A percentile compares a stretch with the other conserved stretches of the same genome.
Conservation (phyloP, 2,797 vertebrate species). For the Lepus townsendii region DNA sequence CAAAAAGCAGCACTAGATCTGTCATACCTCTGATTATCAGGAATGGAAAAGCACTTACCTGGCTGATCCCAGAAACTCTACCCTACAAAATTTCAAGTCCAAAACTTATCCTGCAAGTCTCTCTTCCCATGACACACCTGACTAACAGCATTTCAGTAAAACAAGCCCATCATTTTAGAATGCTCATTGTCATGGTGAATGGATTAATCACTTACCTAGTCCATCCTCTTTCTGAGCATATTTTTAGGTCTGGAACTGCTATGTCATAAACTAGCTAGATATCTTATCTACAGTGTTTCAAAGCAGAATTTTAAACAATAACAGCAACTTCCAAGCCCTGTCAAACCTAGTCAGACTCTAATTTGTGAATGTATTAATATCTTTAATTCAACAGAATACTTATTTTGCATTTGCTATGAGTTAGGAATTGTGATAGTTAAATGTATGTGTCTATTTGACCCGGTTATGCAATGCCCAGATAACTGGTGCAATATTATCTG, state of each 20-base stretch:
- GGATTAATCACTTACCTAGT: background rate
- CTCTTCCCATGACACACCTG: background rate
- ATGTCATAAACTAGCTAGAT: background rate
- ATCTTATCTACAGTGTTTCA: conserved; percentile 20
- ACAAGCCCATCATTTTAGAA: too few species aligned
- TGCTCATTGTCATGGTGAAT: background rate
- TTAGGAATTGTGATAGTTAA: background rate
- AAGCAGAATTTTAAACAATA: conserved; percentile 6
- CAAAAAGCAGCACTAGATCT: background rate
- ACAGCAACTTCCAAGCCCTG: background rate
- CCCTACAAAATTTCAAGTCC: conserved; percentile 5
- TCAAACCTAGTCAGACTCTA: background rate
- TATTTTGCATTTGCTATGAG: background rate
- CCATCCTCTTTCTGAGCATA: background rate
- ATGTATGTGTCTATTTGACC: background rate
- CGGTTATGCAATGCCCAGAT: background rate
- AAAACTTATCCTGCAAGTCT: conserved; percentile 24
- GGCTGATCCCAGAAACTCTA: background rate
- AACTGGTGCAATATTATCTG: background rate
- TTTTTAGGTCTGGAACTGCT: conserved; percentile 2
- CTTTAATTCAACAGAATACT: background rate
- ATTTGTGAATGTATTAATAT: conserved; percentile 3
- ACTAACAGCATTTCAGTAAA: background rate
- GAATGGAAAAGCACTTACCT: background rate
- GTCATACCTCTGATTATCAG: background rate